Base-by-base conservation (phyloP, 1,140 invertebrate genomes). In the Sarcophaga peregrina region DNA sequence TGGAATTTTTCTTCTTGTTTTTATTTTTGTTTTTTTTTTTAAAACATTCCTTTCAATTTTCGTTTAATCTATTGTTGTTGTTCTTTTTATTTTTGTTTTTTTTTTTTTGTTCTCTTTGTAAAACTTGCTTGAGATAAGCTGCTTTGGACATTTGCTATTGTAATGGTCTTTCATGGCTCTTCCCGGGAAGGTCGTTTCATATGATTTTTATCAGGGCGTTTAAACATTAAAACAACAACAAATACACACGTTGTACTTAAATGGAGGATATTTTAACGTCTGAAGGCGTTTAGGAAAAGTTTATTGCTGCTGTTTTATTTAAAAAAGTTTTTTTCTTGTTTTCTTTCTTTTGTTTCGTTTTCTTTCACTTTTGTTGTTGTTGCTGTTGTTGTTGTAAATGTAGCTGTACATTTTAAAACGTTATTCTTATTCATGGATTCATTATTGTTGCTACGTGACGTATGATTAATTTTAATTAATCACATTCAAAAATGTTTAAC, bases 391-490 rank as follows among this genome's bases (percentile, higher is more conserved):
- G 20, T 20, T 25, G 20, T 72, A 25, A 5, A 1, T 47, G 15
- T 76, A 76, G 11, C 13, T n/a, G 74, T 54, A 20, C 25, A 7
- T 11, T 83, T 83, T 52, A 82, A 52, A 54, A 54, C 11, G 47
- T 58, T 80, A n/a, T 75, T 84, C 83, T 83, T 81, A 82, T 84
- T 85, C 86, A 84, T 85, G 83, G 83, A 84, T 83, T 86, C 86
- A 86, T 86, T 86, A 86, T 86, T 86, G 85, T 84, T 83, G 85
- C 85, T 86, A 86, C 86, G 85, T 86, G 86, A 83, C 82, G 83
- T 84, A 84, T 84, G 85, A 85, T 86, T 85, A 86, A 86, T 86
- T 85, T 86, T 86, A 85, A 86, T 86, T 86, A 86, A 86, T 86
- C 86, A 85, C 86, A 86, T 86, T 86, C 84, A 86, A 86, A 86